Conservation (phyloP, 2,888 invertebrate species). For the Notocelia uddmanniana region DNA sequence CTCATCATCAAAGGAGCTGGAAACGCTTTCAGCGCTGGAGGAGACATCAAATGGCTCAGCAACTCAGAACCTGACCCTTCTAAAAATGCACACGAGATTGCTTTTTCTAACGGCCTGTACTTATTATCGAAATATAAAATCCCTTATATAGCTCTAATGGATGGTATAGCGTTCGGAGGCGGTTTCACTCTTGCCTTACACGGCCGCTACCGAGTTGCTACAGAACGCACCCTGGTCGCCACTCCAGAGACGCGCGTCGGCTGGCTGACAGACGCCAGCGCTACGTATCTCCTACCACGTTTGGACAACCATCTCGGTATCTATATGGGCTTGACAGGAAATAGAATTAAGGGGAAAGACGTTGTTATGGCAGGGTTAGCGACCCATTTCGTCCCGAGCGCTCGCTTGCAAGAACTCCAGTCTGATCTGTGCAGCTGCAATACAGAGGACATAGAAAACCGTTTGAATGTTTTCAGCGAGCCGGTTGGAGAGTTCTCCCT, state of each 20-base stretch:
- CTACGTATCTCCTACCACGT: conserved; percentile 92
- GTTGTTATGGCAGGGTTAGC: conserved; percentile 92
- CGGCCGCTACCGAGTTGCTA: conserved; percentile 94
- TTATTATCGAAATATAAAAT: conserved; percentile 87
- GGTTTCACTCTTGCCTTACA: conserved; percentile 96
- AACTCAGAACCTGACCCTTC: conserved; percentile 74
- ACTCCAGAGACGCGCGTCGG: conserved; percentile 98
- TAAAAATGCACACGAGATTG: conserved; percentile 88
- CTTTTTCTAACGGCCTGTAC: conserved; percentile 87
- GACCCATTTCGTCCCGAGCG: conserved; percentile 90
- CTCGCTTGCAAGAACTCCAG: conserved; percentile 83
- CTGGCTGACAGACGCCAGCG: conserved; percentile 96
- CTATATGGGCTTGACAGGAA: conserved; percentile 91
- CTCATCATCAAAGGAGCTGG: conserved; percentile 90
- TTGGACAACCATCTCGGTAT: conserved; percentile 91
- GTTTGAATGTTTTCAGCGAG: conserved; percentile 62
- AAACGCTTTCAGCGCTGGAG: conserved; percentile 97
- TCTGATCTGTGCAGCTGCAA: conserved; percentile 73
- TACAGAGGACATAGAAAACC: conserved; percentile 67
- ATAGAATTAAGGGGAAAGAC: conserved; percentile 86
- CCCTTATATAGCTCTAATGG: conserved; percentile 94
- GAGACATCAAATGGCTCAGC: conserved; percentile 91
- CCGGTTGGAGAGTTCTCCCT: conserved; percentile 18
- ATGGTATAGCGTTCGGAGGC: conserved; percentile 97
- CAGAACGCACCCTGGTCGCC: conserved; percentile 94